phyloP scores from a whole-genome alignment of 1,140 invertebrate species.

The Aphelinus atriplicis region DNA sequence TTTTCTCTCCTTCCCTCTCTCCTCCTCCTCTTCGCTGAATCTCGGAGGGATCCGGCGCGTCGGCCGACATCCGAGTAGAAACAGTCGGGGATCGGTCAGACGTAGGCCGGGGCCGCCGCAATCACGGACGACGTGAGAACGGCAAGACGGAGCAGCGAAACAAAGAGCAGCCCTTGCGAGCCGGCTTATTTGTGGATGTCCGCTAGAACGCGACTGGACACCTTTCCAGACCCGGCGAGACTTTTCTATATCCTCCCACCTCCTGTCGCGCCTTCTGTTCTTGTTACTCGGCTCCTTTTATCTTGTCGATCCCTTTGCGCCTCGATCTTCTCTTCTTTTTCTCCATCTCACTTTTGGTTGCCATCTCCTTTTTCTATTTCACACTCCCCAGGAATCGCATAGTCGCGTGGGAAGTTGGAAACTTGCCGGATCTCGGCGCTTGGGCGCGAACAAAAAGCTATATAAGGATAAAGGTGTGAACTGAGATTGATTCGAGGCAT shows the following conservation, averaged over 20 bases:
- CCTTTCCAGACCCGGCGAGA: too few relatives aligned
- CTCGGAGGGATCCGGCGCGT: background rate
- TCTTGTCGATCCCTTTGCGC: background rate
- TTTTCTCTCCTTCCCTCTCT: background rate
- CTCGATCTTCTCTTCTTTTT: background rate
- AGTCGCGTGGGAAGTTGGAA: constrained; percentile 22
- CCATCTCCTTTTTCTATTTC: background rate
- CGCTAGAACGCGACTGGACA: background rate
- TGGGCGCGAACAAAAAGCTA: constrained; percentile 5
- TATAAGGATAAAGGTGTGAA: constrained; percentile 17
- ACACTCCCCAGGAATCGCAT: constrained; percentile 15
- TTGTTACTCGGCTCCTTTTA: background rate
- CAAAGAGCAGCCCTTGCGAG: background rate
- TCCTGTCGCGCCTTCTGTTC: background rate
- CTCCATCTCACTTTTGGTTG: background rate
- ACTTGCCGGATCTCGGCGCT: constrained; percentile 31
- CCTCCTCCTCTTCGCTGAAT: too few relatives aligned
- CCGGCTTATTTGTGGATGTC: constrained; percentile 21
- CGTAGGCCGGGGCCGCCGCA: background rate
- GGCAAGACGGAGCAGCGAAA: background rate
- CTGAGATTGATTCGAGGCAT: constrained; percentile 23
- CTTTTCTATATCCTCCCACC: background rate
- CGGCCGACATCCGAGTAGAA: constrained; percentile 3
- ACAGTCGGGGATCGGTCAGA: constrained; percentile 21
- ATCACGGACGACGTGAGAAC: background rate